Evolutionary conservation across 2,113 vertebrate species (phyloP), one percentile per base, ranked within the genome.

Genomic region (Dinomys branickii): DNA sequence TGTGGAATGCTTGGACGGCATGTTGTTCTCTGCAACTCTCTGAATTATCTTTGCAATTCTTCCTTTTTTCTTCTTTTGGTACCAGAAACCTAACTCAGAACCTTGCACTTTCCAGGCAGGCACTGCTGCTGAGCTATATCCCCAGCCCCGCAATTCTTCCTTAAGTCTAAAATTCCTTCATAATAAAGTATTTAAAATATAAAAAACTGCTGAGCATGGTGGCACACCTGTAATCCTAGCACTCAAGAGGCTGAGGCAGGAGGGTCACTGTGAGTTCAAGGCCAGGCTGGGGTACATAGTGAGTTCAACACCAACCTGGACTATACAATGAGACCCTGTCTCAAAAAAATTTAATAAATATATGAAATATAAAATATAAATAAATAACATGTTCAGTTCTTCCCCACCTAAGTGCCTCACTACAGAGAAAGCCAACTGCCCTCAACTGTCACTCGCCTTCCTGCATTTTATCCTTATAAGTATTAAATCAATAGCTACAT

Each of bases 401-500:
- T 28, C 33, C 19, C 14, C 2, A 30, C 26, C 80, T 61, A 8
- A 47, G 30, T 47, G 30, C 6, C 28, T 13, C n/a, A 56, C n/a
- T 85, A 85, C 67, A 26, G 16, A 1, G 28, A 96, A 35, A 50
- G 56, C 47, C 2, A 38, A 35, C 75, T 12, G 1, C 0, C 89
- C 67, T 47, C 33, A 50, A 67, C 58, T 61, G 71, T 73, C 88
- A 73, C 86, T 12, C 0, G 9, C 59, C 94, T 85, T 35, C 85
- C 92, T 78, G 50, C 69, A 61, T 41, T 61, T 88, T 0, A 0
- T 85, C 82, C 85, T 10, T 1, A 58, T 17, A 94, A 69, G 94
- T 96, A 93, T 91, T 82, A 95, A 94, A 97, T 94, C 97, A 65
- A 94, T 91, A 97, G 33, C 78, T 78, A 88, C 0, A 0, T 85